Conservation (phyloP, 1,140 invertebrate genomes). For the Portunus trituberculatus region DNA sequence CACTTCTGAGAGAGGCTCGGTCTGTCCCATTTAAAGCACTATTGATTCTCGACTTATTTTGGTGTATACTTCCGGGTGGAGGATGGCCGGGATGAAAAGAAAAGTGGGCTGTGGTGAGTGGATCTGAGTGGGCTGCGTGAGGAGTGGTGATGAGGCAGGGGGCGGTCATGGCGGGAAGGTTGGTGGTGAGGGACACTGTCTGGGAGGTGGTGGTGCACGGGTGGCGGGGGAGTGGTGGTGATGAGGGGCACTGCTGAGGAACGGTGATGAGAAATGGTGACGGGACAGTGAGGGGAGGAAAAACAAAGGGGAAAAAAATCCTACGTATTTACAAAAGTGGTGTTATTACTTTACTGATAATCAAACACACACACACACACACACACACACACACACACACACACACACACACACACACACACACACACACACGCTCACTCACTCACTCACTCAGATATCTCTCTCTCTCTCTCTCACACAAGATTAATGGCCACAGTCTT, state of each 20-base stretch:
- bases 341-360: too few species aligned
- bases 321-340: too few species aligned
- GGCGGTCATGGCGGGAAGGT: background rate
- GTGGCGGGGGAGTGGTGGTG: background rate
- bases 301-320: background rate
- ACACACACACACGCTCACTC: too few species aligned
- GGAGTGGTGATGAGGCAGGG: background rate
- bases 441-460: too few species aligned
- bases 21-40: conserved; percentile 12
- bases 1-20: background rate
- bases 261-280: background rate
- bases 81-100: background rate
- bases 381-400: too few species aligned
- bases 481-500: too few species aligned
- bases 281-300: background rate
- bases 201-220: background rate
- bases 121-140: background rate
- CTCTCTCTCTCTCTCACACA: too few species aligned
- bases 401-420: too few species aligned
- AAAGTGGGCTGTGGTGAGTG: background rate
- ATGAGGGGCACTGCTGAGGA: background rate
- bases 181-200: background rate
- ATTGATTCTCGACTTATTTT: background rate
- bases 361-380: too few species aligned
- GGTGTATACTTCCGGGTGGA: background rate